Evolutionary conservation across 2,888 invertebrate species (phyloP), one percentile per base, ranked within the genome.

Genomic region (Troilus luridus): DNA sequence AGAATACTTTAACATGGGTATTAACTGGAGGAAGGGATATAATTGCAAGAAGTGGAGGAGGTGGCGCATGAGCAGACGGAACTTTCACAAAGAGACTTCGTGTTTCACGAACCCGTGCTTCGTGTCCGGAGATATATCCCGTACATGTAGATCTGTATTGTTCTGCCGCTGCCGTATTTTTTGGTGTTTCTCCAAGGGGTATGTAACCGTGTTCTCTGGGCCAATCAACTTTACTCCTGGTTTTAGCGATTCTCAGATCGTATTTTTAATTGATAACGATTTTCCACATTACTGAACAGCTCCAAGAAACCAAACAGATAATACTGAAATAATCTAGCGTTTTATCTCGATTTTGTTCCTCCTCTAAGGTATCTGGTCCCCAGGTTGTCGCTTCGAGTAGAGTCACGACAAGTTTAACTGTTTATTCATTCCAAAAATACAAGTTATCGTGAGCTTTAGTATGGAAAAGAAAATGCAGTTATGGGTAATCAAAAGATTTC

Each of bases 31-130:
- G 72, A 41, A 41, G 85, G 54, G 85, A 56, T 56, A 19, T 56
- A 85, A 85, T 85, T 85, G 85, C 56, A 85, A 85, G 85, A 85
- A 85, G 85, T 85, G 85, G 85, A 85, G 56, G 85, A 85, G 85
- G 56, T 85, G 85, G 56, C 85, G 56, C 85, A 85, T 85, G 85
- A 85, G 85, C 85, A 85, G 85, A 85, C 21, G 85, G 56, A 56
- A 85, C 85, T 85, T 85, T 85, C 85, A 85, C 85, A 85, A 85
- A 85, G 85, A 85, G n/a, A 85, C 85, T 85, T 85, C 85, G 85
- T 85, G 85, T 85, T 58, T n/a, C 85, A 85, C 85, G 85, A 85
- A 85, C 56, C 85, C 85, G 85, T 85, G 85, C 85, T 85, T 85
- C 85, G 85, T 85, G 85, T 85, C 85, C 85, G 56, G 85, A 85